A percentile compares a stretch with the other conserved stretches of the same genome.
phyloP scores from a whole-genome alignment of 2,113 vertebrate species.

The Python bivittatus region DNA sequence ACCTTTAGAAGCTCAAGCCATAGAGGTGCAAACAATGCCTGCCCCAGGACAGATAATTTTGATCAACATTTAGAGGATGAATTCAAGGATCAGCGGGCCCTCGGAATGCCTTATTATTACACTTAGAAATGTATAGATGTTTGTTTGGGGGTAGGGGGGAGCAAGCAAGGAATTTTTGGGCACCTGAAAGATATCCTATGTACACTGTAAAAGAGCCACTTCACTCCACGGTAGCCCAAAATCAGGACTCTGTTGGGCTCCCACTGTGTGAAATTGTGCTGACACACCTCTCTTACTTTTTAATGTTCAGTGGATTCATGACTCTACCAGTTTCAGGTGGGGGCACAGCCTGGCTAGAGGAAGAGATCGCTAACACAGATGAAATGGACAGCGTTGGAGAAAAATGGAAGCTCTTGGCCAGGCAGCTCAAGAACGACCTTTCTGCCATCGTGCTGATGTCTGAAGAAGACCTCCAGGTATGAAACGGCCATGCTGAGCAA shows the following conservation, averaged over 20 bases:
- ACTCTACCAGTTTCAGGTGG: slow-evolving; percentile 71
- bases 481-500: not conserved
- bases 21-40: not conserved
- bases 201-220: too few species aligned
- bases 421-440: slow-evolving; percentile 83
- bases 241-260: not conserved
- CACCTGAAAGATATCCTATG: too few species aligned
- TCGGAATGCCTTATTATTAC: not conserved
- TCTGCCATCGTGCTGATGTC: slow-evolving; percentile 89
- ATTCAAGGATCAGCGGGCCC: not conserved
- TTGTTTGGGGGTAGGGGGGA: not conserved
- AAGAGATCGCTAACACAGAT: slow-evolving; percentile 61
- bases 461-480: slow-evolving; percentile 88
- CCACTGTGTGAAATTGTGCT: not conserved
- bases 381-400: slow-evolving; percentile 62
- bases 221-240: too few species aligned
- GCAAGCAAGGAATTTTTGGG: not conserved
- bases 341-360: slow-evolving; percentile 78
- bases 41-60: not conserved
- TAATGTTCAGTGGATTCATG: not conserved
- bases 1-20: not conserved
- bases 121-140: not conserved
- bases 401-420: slow-evolving; percentile 82
- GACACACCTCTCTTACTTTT: not conserved
- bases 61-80: not conserved